Base-by-base conservation (phyloP, 2,797 vertebrate genomes). In the Zalophus californianus region DNA sequence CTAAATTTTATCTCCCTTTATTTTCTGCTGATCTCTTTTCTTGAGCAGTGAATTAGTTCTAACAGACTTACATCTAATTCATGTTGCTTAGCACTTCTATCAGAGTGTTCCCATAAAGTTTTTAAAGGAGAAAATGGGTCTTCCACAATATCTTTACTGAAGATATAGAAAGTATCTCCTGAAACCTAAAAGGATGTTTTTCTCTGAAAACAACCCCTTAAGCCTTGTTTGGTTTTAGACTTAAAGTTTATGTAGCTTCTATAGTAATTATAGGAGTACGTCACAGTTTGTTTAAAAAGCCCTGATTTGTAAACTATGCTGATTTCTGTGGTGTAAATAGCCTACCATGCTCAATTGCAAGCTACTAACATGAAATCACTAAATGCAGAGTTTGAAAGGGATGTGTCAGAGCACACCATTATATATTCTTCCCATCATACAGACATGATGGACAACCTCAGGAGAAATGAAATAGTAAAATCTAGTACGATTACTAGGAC, bases 1-100 rank as follows among this genome's bases (percentile, higher is more conserved):
- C 35, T 88, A 95, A 95, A 96, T 86, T 95, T 98, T 86, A 95
- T 97, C 87, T 96, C 44, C 62, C 56, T 60, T 90, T 94, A 86
- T 95, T 94, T 96, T 96, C 73, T 82, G 60, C 44, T 90, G n/a
- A 94, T 97, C 90, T 80, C n/a, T 91, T 94, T 95, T 93, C 48
- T 94, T 96, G 90, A 96, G n/a, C 25, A 92, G 66, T 90, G 52
- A 96, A 58, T 98, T 90, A 78, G 35, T 95, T 90, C n/a, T 94
- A 82, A 87, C 14, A 96, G 88, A 86, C 50, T 83, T 93, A 38
- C 6, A 32, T 82, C 23, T 90, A 86, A 90, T 79, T 94, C 32
- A 48, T 1, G 2, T 73, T 73, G 29, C 79, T 70, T 89, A 64
- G 68, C 64, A 72, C 58, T 96, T 93, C 32, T 62, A 77, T 73